These are phyloP conservation scores for Kradibia gibbosae DNA, from an alignment of 1,140 invertebrate genomes.

Conservation along the genomic window DNA sequence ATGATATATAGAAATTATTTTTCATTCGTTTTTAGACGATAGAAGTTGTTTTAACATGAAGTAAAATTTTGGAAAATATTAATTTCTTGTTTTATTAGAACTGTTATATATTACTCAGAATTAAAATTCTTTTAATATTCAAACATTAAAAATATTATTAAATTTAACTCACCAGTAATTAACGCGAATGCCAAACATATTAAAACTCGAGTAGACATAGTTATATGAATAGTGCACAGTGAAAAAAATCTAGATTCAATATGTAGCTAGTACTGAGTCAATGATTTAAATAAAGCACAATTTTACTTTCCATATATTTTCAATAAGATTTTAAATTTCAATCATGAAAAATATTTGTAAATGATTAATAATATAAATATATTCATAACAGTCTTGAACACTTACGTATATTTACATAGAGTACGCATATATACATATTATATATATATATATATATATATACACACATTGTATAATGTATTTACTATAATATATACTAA, in stretches of 20 bases:
- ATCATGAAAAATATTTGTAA: conserved; percentile 4
- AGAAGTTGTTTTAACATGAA: no score
- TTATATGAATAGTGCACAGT: not conserved
- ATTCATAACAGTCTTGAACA: not conserved
- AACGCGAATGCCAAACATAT: not conserved
- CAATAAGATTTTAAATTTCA: not conserved
- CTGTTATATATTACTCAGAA: no score
- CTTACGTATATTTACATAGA: not conserved
- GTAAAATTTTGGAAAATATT: no score
- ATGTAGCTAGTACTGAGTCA: not conserved
- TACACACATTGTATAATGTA: no score
- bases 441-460: no score
- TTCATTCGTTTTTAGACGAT: no score
- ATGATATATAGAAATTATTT: no score
- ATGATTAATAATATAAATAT: not conserved
- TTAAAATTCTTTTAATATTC: no score
- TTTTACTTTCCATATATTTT: not conserved
- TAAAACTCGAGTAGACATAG: not conserved
- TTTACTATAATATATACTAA: no score
- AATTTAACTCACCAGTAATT: not conserved
- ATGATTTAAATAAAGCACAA: not conserved
- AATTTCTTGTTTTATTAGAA: no score
- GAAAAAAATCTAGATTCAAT: not conserved
- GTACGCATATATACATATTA: not conserved
- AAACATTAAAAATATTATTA: no score